Percentiles rank a stretch among this genome's conserved stretches.
Evolutionary conservation across 2,888 invertebrate genomes (phyloP).

Genomic region (Melanotus villosus): DNA sequence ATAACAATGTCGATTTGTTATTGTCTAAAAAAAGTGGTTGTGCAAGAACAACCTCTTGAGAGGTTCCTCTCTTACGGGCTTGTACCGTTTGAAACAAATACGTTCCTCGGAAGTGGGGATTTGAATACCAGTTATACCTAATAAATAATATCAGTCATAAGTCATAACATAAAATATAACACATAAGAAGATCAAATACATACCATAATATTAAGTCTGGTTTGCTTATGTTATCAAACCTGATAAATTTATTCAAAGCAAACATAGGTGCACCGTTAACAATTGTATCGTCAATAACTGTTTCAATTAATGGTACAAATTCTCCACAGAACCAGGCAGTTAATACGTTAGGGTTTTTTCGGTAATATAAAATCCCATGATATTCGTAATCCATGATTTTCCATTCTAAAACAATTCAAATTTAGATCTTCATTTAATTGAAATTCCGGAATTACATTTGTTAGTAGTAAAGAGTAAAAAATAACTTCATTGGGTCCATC

Average conservation of each 20-base stretch:
- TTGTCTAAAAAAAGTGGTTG: slow-evolving; percentile 63
- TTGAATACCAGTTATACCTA: slow-evolving; percentile 78
- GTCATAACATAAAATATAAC: no score
- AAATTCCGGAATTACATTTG: no score
- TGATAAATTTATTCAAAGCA: slow-evolving; percentile 72
- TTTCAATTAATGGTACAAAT: slow-evolving; percentile 76
- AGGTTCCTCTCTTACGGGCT: slow-evolving; percentile 46
- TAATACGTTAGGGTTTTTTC: slow-evolving; percentile 75
- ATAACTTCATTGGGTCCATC: slow-evolving; percentile 38
- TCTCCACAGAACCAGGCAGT: slow-evolving; percentile 80
- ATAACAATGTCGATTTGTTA: slow-evolving; percentile 69
- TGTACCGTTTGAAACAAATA: slow-evolving; percentile 50
- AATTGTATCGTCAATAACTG: slow-evolving; percentile 71
- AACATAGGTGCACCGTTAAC: slow-evolving; percentile 69
- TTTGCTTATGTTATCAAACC: slow-evolving; percentile 68
- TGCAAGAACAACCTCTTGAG: slow-evolving; percentile 58
- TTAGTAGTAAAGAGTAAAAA: no score
- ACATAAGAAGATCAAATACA: slow-evolving; percentile 15
- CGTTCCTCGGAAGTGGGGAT: slow-evolving; percentile 72
- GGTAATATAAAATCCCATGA: slow-evolving; percentile 78
- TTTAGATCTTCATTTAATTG: neutral
- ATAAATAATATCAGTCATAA: slow-evolving; percentile 42
- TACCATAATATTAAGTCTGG: slow-evolving; percentile 65
- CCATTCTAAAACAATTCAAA: slow-evolving; percentile 55
- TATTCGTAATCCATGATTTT: slow-evolving; percentile 75